Evolutionary conservation across 2,797 vertebrate genomes (phyloP).

Genomic region (Thripadectes ignobilis): DNA sequence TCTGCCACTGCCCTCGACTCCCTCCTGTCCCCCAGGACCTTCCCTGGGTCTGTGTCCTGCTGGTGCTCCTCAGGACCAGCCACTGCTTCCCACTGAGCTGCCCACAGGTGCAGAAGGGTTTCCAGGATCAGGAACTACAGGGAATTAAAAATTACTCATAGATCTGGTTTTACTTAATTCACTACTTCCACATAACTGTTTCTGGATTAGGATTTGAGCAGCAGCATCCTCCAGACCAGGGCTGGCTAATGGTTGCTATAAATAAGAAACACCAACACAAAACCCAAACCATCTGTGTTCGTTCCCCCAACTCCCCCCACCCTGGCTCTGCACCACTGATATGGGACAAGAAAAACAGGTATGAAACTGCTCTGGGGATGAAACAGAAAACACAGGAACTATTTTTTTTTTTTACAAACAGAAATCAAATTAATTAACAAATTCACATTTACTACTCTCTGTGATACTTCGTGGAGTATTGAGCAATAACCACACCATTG

Average conservation of each 20-base stretch:
- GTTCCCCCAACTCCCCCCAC: neutral
- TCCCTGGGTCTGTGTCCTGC: rapidly evolving
- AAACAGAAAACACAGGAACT: neutral
- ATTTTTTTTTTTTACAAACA: neutral
- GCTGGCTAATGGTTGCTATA: conserved; percentile 30
- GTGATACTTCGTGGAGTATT: neutral
- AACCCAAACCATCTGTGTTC: neutral
- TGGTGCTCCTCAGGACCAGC: neutral
- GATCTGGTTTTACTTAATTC: conserved; percentile 24
- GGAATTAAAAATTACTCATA: neutral
- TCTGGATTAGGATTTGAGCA: neutral
- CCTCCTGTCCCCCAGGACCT: rapidly evolving
- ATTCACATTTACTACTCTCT: neutral
- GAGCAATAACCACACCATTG: neutral
- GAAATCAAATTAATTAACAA: neutral
- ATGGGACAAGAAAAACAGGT: neutral
- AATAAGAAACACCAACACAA: conserved; percentile 14
- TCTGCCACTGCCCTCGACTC: neutral
- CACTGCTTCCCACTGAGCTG: neutral
- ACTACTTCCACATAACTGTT: neutral
- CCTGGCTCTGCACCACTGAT: neutral
- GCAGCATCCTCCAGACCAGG: neutral
- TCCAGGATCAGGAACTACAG: neutral
- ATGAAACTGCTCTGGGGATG: neutral
- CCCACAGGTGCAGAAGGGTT: neutral